These are phyloP conservation scores for Pogonomyrmex barbatus DNA, from an alignment of 1,140 invertebrate genomes.

Conservation along the genomic window DNA sequence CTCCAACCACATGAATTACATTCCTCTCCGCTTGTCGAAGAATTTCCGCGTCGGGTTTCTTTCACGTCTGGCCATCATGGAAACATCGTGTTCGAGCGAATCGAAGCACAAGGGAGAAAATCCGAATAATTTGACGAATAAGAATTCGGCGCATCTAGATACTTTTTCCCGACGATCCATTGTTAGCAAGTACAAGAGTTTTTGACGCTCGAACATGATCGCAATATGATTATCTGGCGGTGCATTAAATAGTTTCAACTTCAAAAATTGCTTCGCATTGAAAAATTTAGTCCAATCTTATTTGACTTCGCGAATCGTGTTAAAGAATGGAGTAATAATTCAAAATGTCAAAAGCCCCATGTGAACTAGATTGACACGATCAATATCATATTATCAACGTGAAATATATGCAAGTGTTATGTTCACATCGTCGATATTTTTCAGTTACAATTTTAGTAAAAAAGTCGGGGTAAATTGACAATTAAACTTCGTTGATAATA, in stretches of 20 bases:
- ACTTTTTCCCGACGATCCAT: neutral
- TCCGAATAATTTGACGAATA: constrained; percentile 38
- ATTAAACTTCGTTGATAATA: neutral
- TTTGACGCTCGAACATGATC: constrained; percentile 9
- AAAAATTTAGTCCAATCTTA: constrained; percentile 13
- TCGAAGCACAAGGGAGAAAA: neutral
- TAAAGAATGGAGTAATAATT: neutral
- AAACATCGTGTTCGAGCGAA: constrained; percentile 1
- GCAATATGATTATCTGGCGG: neutral
- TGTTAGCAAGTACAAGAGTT: neutral
- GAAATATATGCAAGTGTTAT: neutral
- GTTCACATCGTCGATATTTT: no score
- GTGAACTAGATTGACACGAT: neutral
- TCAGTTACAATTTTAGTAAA: no score
- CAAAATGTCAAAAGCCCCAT: neutral
- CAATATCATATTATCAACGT: neutral
- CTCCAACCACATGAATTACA: constrained; percentile 14
- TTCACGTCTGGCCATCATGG: neutral
- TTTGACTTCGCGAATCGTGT: neutral
- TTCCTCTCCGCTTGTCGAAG: neutral
- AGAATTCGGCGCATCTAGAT: neutral
- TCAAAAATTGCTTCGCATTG: neutral
- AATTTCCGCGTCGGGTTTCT: constrained; percentile 26
- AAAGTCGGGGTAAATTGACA: no score
- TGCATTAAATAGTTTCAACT: neutral